These are phyloP conservation scores for Babylonia areolata DNA, from an alignment of 1,140 invertebrate species.

Conservation along the genomic window DNA sequence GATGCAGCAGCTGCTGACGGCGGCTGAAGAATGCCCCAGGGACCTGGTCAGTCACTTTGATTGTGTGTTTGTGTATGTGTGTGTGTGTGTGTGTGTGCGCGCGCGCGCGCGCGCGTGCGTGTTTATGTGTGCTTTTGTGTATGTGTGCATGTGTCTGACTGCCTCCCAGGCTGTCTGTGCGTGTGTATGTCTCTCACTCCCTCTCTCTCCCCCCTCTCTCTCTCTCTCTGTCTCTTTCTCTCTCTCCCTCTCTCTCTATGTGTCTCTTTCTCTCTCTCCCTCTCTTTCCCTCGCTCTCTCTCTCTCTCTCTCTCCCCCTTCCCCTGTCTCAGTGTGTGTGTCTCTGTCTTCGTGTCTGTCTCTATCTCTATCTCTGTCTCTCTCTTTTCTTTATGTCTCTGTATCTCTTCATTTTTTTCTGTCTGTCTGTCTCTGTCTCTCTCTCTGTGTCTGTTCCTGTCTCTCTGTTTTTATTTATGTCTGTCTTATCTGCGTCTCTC, in stretches of 20 bases:
- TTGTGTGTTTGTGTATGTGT: neutral
- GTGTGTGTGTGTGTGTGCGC: neutral
- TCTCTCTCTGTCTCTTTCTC: neutral
- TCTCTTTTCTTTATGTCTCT: neutral
- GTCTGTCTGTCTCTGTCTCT: neutral
- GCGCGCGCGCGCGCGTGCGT: neutral
- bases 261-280: no score
- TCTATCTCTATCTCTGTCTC: neutral
- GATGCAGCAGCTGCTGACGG: slow-evolving; percentile 39
- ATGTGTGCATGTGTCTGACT: neutral
- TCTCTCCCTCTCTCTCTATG: no score
- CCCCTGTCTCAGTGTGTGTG: neutral
- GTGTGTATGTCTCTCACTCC: neutral
- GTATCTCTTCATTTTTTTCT: neutral
- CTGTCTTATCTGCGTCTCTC: no score
- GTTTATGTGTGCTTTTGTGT: neutral
- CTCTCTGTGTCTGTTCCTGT: neutral
- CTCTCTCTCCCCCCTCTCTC: neutral
- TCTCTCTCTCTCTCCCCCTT: neutral
- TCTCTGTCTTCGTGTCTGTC: neutral
- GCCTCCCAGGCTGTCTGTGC: neutral
- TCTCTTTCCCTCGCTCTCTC: neutral
- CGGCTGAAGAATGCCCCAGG: slow-evolving; percentile 27
- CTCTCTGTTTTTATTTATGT: no score
- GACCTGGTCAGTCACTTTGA: slow-evolving; percentile 14